Evolutionary conservation across 2,113 vertebrate genomes (phyloP).

Genomic region (Labeo rohita): DNA sequence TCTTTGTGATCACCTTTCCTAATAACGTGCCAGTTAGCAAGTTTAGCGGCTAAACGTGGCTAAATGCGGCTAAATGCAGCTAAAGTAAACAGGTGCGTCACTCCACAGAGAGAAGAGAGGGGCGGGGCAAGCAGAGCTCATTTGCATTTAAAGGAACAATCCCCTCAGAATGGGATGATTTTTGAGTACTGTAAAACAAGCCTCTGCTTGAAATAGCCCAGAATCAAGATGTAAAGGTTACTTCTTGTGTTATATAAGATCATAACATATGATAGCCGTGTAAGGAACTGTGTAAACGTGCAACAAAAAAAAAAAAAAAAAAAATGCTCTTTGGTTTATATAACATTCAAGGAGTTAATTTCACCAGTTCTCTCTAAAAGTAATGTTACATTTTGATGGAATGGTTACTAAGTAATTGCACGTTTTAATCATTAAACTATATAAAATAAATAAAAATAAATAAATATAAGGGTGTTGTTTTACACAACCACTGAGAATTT

Average conservation of each 20-base stretch:
- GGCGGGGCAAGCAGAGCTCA: too few relatives aligned
- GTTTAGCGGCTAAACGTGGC: too few relatives aligned
- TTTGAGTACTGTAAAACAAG: conserved; percentile 2
- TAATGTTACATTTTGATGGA: neutral
- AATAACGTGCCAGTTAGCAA: too few relatives aligned
- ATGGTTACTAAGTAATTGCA: neutral
- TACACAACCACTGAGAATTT: too few relatives aligned
- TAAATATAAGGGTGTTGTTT: too few relatives aligned
- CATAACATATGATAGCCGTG: neutral
- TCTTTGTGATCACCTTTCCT: too few relatives aligned
- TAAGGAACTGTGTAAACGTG: neutral
- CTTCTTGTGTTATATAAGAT: neutral
- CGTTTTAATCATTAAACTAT: neutral
- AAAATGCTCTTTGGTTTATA: neutral
- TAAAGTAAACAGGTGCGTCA: too few relatives aligned
- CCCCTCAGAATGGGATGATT: neutral
- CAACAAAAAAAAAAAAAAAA: neutral
- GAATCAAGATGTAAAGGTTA: neutral
- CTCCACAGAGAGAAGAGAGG: too few relatives aligned
- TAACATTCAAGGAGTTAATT: neutral
- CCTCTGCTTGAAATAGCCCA: neutral
- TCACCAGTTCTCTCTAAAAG: neutral
- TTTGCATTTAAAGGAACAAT: too few relatives aligned
- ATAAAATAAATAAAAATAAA: too few relatives aligned
- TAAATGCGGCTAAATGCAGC: too few relatives aligned